Conservation (phyloP, 2,113 vertebrate species). For the Emydura subglobosa region DNA sequence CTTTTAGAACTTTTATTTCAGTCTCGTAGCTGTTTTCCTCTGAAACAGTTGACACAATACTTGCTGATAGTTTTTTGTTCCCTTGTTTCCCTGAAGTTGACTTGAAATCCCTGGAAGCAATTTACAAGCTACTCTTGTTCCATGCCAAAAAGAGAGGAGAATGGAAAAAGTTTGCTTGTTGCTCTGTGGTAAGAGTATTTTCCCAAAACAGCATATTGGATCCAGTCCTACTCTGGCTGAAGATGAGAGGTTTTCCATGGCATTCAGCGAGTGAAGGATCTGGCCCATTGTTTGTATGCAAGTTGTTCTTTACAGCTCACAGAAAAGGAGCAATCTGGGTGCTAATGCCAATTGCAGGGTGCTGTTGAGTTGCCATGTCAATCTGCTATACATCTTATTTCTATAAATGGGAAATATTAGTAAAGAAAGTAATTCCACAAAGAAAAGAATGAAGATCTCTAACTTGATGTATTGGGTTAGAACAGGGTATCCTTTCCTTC, state of each 20-base stretch:
- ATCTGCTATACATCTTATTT: neutral
- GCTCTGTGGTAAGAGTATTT: conserved; percentile 24
- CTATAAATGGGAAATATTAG: neutral
- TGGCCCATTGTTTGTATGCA: neutral
- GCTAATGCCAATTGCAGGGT: neutral
- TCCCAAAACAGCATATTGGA: neutral
- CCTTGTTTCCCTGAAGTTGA: conserved; percentile 37
- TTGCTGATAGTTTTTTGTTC: conserved; percentile 71
- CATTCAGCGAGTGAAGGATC: neutral
- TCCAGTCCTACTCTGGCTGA: neutral
- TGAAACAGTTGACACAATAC: conserved; percentile 54
- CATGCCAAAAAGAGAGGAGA: conserved; percentile 51
- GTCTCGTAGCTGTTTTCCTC: conserved; percentile 46
- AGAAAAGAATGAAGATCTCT: neutral
- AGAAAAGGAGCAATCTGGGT: neutral
- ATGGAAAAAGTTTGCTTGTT: conserved; percentile 60
- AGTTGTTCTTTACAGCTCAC: accelerated
- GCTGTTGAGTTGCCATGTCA: accelerated
- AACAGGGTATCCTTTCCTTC: neutral
- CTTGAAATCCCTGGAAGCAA: conserved; percentile 65
- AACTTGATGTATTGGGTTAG: accelerated
- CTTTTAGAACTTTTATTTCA: conserved; percentile 50
- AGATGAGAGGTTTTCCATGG: neutral
- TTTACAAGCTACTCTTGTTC: conserved; percentile 71
- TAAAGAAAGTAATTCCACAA: neutral